phyloP scores from a whole-genome alignment of 2,113 vertebrate genomes.

The Thryonomys swinderianus region DNA sequence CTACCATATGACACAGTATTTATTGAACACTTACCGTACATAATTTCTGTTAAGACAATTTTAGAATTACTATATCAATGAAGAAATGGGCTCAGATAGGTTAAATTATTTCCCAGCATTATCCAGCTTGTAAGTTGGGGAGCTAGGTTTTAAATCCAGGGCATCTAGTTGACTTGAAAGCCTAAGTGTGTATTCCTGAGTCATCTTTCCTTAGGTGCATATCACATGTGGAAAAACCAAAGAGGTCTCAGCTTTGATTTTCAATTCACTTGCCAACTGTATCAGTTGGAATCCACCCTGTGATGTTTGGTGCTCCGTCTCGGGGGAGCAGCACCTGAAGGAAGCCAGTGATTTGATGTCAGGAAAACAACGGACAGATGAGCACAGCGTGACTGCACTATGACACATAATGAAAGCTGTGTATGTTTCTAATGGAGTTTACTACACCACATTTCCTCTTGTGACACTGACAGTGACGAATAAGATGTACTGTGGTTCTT shows the following conservation, averaged over 20 bases:
- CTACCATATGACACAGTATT: background rate
- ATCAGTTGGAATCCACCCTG: background rate
- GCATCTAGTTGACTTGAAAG: constrained; percentile 6
- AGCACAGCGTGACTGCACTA: background rate
- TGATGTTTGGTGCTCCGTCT: background rate
- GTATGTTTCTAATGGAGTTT: background rate
- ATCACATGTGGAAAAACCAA: background rate
- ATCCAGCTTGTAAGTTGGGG: background rate
- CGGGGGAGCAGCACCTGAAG: constrained; percentile 6
- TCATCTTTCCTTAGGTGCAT: background rate
- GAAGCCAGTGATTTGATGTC: background rate
- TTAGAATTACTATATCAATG: constrained; percentile 46
- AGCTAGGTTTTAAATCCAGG: constrained; percentile 1
- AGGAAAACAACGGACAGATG: background rate
- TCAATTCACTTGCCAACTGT: background rate
- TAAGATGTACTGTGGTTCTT: background rate
- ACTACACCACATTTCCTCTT: background rate
- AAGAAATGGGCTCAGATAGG: background rate
- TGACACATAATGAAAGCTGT: background rate
- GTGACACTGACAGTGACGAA: background rate
- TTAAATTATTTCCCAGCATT: background rate
- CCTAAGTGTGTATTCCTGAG: background rate
- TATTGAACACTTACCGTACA: background rate
- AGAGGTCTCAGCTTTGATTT: constrained; percentile 9
- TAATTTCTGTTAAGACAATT: background rate